Base-by-base conservation (phyloP, 2,888 invertebrate genomes). In the Trisateles emortualis region DNA sequence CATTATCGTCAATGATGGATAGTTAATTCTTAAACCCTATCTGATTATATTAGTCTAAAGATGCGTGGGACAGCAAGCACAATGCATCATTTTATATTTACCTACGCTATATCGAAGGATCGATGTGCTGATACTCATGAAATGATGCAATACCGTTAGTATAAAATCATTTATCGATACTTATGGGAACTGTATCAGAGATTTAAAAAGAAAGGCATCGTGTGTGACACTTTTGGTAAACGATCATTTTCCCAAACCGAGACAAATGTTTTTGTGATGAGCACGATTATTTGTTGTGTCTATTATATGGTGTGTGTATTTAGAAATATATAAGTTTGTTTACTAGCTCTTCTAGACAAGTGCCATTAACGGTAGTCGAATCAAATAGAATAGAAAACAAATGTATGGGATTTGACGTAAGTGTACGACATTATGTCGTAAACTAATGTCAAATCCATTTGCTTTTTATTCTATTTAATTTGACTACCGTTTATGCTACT, bases 1-100 rank as follows among this genome's bases (percentile, higher is more conserved):
- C 81, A 90, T 89, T 91, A 90, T 88, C 88, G 80, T 84, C 80
- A 79, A 86, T 91, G 92, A 91, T 91, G 86, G 91, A 91, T 92
- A 81, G 87, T 83, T 88, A 88, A 89, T 89, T 83, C 79, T 78
- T 76, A 66, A 71, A 76, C 71, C 64, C 73, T 83, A 89, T 90
- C 90, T 82, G 90, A 90, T 90, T 82, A 83, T 77, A 72, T 72
- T 72, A 76, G 72, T 74, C 65, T 84, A 86, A 87, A 88, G 87
- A 87, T 87, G 91, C 90, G 91, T 92, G 91, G 91, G 92, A 92
- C 83, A 86, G 59, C 51, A 64, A 61, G 63, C 72, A 90, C 90
- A 91, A 90, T 92, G 83, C 86, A 86, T 90, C 90, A 81, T 91
- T 90, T 82, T 78, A 72, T 74, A 76, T 76, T 64, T 67, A 66